Evolutionary conservation across 2,888 invertebrate genomes (phyloP), one percentile per base, ranked within the genome.

Genomic region (Megamerina dolium): DNA sequence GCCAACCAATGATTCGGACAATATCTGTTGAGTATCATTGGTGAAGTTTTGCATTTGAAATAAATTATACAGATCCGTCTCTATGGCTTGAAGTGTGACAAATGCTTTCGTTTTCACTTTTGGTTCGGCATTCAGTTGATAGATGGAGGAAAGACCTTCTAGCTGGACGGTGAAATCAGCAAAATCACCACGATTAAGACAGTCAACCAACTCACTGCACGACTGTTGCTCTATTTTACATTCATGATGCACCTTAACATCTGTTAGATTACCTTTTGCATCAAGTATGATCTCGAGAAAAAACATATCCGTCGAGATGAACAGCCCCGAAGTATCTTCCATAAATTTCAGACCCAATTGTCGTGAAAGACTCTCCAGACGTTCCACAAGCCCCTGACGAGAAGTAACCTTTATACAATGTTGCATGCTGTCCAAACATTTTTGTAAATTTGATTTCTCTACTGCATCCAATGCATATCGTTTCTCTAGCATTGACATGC

Each of bases 261-360:
- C 94, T 63, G 86, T 85, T 1, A 95, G 85, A 23, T 81, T 78
- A 18, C 93, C 94, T 29, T 79, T 81, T 3, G 83, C 76, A 61
- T 94, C 92, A 41, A 95, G 76, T 41, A 89, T 74, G 58, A 96
- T 87, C 75, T 95, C 93, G 56, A 95, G 77, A 69, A 90, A 93
- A 72, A 95, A 95, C 93, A 94, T 93, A 65, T 95, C 95, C 0
- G 92, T 92, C 30, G 90, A 92, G 68, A 95, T 92, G 64, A 92
- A 92, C 48, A 90, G 77, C 33, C 85, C 85, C 37, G 85, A 82
- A 46, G 84, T 81, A 41, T 87, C 89, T 49, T 87, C 85, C 63
- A 87, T 86, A 71, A 92, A 91, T 67, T 92, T 91, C 43, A 93
- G 75, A 78, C 91, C 91, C 49, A 93, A 75, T 68, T 94, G 93